phyloP scores from a whole-genome alignment of 2,888 invertebrate species.

The Octodonta nipae region DNA sequence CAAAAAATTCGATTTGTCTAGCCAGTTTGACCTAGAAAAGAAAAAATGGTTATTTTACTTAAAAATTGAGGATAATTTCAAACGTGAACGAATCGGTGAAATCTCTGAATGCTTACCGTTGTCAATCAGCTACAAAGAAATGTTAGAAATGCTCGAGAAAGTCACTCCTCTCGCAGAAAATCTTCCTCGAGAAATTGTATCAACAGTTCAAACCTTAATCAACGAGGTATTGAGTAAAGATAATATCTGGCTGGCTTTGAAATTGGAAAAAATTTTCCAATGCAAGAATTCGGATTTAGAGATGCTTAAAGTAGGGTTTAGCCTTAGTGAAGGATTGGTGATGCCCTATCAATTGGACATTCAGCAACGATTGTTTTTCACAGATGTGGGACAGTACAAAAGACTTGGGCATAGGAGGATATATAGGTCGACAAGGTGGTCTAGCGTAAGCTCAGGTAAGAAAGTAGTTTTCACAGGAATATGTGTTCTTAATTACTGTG shows the following conservation, averaged over 20 bases:
- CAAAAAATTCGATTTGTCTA: conserved; percentile 20
- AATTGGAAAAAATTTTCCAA: conserved; percentile 42
- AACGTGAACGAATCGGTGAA: conserved; percentile 8
- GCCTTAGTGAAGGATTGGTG: conserved; percentile 49
- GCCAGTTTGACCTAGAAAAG: conserved; percentile 25
- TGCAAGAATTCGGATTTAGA: conserved; percentile 40
- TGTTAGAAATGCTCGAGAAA: conserved; percentile 14
- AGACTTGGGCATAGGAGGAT: conserved; percentile 32
- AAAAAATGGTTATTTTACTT: conserved; percentile 28
- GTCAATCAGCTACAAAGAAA: conserved; percentile 16
- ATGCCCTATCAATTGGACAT: conserved; percentile 49
- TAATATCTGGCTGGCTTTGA: conserved; percentile 46
- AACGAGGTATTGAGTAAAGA: conserved; percentile 43
- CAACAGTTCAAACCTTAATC: conserved; percentile 39
- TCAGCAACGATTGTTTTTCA: conserved; percentile 47
- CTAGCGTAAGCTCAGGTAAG: conserved; percentile 25
- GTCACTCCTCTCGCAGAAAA: conserved; percentile 12
- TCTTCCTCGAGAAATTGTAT: conserved; percentile 31
- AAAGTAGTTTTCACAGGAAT: too few species aligned
- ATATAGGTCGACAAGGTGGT: conserved; percentile 24
- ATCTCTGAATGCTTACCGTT: conserved; percentile 6
- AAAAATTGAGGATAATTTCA: conserved; percentile 19
- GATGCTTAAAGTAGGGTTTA: conserved; percentile 47
- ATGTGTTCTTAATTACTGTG: too few species aligned
- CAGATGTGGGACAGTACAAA: conserved; percentile 32